These are phyloP conservation scores for Spinus olivaceus DNA, from an alignment of 2,797 vertebrate species.

Conservation along the genomic window DNA sequence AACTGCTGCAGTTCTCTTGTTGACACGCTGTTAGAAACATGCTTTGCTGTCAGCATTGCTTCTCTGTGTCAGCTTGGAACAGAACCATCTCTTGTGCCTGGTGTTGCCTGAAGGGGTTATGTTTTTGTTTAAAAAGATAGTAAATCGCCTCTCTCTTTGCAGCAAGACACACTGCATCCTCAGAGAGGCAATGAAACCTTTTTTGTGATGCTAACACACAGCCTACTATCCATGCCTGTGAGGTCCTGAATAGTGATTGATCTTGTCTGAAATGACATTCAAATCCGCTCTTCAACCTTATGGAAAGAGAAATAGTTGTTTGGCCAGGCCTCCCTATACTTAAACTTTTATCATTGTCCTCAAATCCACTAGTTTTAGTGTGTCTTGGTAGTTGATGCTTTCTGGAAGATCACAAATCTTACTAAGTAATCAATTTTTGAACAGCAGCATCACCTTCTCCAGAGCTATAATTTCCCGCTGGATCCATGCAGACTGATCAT, in stretches of 20 bases:
- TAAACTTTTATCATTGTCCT: neutral
- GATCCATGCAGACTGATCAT: neutral
- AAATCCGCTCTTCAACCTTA: neutral
- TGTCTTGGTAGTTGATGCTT: neutral
- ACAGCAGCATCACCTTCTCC: neutral
- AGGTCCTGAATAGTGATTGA: fast-evolving
- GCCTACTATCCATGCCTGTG: neutral
- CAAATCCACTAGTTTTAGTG: neutral
- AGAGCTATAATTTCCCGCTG: neutral
- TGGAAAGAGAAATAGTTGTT: neutral
- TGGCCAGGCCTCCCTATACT: neutral
- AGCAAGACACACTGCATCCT: neutral
- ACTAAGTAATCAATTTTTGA: neutral
- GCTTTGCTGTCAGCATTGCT: neutral
- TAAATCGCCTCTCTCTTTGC: neutral
- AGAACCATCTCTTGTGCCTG: neutral
- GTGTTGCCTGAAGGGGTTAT: neutral
- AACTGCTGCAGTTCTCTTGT: neutral
- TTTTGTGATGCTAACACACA: neutral
- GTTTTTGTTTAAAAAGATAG: neutral
- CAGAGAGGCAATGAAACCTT: neutral
- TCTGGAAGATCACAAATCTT: neutral
- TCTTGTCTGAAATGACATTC: neutral
- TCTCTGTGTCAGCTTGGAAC: neutral
- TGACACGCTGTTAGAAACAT: neutral